These are phyloP conservation scores for Panagrolaimus sp. DNA, from an alignment of 1,140 invertebrate genomes.

Conservation along the genomic window DNA sequence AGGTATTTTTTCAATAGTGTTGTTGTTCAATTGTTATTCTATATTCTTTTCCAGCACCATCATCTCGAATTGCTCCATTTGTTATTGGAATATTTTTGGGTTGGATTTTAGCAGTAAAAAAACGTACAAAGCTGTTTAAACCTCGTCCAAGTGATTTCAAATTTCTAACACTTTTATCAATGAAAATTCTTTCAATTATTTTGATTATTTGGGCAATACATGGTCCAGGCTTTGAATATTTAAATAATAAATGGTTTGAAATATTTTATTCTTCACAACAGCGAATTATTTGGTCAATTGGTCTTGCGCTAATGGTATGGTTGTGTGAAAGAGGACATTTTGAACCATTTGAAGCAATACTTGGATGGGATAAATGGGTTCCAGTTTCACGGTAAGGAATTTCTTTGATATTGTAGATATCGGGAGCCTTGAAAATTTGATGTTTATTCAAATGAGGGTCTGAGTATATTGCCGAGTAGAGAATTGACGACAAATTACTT, in stretches of 20 bases:
- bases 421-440: too few species aligned
- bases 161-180: not conserved
- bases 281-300: not conserved
- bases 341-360: not conserved
- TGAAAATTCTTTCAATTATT: not conserved
- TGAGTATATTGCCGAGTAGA: too few species aligned
- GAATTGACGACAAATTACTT: too few species aligned
- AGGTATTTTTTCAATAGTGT: too few species aligned
- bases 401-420: too few species aligned
- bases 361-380: not conserved
- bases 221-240: not conserved
- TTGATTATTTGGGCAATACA: not conserved
- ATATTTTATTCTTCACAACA: not conserved
- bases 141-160: not conserved
- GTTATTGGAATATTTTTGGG: not conserved
- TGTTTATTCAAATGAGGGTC: too few species aligned
- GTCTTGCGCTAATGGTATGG: conserved; percentile 1
- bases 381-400: not conserved
- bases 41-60: too few species aligned
- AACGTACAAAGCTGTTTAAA: not conserved
- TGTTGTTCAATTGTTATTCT: too few species aligned
- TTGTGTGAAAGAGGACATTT: conserved; percentile 1
- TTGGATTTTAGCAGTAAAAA: not conserved
- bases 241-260: not conserved
- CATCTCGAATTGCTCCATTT: not conserved